Percentiles rank a stretch among this genome's conserved stretches.
These are phyloP conservation scores for Lemur catta DNA, from an alignment of 2,797 vertebrate genomes.

Conservation along the genomic window DNA sequence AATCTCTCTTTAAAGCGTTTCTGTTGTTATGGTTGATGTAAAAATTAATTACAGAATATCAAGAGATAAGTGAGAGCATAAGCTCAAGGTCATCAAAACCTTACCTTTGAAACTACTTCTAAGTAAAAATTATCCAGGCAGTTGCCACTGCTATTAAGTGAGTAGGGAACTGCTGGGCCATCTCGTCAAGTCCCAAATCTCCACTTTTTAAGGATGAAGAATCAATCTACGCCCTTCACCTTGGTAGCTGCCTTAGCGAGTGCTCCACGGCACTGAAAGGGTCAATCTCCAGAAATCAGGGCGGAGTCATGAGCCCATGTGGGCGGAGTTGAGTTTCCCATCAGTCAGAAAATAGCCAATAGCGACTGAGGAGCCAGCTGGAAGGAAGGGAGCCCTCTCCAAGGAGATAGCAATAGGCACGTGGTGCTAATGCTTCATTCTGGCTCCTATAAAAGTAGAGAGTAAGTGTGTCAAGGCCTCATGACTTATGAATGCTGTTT, in stretches of 20 bases:
- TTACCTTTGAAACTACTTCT: conserved; percentile 29
- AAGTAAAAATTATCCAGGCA: neutral
- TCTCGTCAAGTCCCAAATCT: neutral
- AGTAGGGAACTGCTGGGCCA: neutral
- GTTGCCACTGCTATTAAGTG: neutral
- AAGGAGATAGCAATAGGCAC: neutral
- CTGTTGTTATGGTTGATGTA: neutral
- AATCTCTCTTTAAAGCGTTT: neutral
- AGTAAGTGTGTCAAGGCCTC: neutral
- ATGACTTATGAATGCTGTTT: neutral
- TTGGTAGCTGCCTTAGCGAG: neutral
- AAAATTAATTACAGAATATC: neutral
- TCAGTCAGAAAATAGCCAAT: neutral
- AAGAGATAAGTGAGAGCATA: neutral
- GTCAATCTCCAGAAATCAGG: neutral
- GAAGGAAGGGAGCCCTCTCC: neutral
- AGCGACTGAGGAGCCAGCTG: fast-evolving
- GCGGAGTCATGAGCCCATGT: neutral
- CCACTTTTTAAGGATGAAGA: neutral
- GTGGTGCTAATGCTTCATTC: neutral
- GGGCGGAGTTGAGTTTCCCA: neutral
- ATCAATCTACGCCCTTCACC: neutral
- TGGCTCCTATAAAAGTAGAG: neutral
- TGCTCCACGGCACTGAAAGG: neutral
- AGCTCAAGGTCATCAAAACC: neutral